Conservation (phyloP, 2,797 vertebrate genomes). For the Chelon labrosus region DNA sequence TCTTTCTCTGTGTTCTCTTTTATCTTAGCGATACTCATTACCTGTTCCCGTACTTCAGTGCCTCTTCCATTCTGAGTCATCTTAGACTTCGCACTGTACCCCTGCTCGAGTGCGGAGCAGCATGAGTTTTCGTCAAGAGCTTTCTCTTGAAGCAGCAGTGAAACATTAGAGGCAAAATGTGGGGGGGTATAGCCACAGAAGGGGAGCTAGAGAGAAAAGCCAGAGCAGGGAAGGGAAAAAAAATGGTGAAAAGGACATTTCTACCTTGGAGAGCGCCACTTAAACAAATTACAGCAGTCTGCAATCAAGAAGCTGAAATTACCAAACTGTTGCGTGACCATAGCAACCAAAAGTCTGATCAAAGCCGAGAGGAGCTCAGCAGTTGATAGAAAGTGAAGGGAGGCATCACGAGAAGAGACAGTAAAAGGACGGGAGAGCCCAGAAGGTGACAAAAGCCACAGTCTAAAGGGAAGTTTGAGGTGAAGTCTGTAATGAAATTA, state of each 20-base stretch:
- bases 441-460: conserved; percentile 11
- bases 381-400: conserved; percentile 29
- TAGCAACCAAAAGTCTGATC: conserved; percentile 72
- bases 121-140: conserved; percentile 49
- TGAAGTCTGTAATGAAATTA: background rate
- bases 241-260: conserved; percentile 58
- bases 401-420: conserved; percentile 10
- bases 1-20: conserved; percentile 27
- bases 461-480: conserved; percentile 23
- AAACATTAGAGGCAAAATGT: conserved; percentile 25
- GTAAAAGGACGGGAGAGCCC: conserved; percentile 11
- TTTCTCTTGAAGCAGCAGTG: conserved; percentile 41
- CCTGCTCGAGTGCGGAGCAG: conserved; percentile 31
- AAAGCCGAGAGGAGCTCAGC: conserved; percentile 54
- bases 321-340: conserved; percentile 79
- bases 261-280: conserved; percentile 76
- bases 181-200: conserved; percentile 14
- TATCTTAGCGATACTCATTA: conserved; percentile 27
- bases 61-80: conserved; percentile 32
- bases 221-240: conserved; percentile 4
- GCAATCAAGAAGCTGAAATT: conserved; percentile 85
- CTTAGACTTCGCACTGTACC: conserved; percentile 14
- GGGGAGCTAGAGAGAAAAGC: conserved; percentile 16
- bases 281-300: conserved; percentile 79
- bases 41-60: conserved; percentile 17